Base-by-base conservation (phyloP, 2,113 vertebrate species). In the Chelonoidis abingdonii region DNA sequence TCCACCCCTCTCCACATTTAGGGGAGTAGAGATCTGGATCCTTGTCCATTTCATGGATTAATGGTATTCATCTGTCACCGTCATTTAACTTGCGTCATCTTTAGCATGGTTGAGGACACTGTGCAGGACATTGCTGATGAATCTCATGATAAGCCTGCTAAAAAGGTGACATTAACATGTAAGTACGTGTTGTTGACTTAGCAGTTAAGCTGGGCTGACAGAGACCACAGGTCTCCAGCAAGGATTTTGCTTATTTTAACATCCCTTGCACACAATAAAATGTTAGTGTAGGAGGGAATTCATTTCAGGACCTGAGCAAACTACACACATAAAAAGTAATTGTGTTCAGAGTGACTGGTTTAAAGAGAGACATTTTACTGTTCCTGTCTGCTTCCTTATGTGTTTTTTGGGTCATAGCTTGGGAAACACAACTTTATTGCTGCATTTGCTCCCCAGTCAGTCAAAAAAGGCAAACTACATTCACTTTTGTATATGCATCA, bases 141-240 rank as follows among this genome's bases (percentile, higher is more conserved):
- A 19, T 92, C 69, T 47, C 54, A n/a, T 88, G 13, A 4, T 87
- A 57, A 82, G 29, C 19, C 44, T 1, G n/a, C 5, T 5, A 2
- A 76, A 75, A 75, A 72, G 53, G 41, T 84, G 11, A 72, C 72
- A 65, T 14, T 47, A 75, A 38, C 54, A 24, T 75, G 31, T 83
- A 83, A 86, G n/a, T 49, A 87, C 75, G 14, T 92, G 84, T 88
- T 92, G 86, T 50, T 80, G 47, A 89, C 79, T 82, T 47, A 91
- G 82, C 50, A 83, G 57, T 95, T 90, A 86, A 92, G 14, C 9
- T 89, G 50, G 25, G 8, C 87, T 57, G 49, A 81, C 78, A 69
- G 83, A 92, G 94, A 89, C 85, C 50, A 57, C 76, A 87, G 65
- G n/a, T 24, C 10, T 57, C 89, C 49, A 89, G 38, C 69, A 69